Evolutionary conservation across 2,888 invertebrate species (phyloP).

Genomic region (Loripinus fragilis): DNA sequence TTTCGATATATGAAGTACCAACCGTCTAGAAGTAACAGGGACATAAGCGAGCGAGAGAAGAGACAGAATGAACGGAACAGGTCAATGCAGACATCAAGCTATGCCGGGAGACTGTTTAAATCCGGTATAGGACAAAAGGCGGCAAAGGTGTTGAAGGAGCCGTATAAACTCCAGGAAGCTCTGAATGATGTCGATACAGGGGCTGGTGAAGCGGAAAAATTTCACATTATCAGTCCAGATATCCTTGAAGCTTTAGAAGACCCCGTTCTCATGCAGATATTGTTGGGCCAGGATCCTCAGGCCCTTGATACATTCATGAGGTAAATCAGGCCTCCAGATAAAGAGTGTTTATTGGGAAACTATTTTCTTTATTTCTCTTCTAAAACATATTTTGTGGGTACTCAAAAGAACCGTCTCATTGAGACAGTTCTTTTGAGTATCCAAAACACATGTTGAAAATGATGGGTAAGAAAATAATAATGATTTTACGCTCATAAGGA

Average conservation of each 20-base stretch:
- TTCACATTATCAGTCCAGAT: constrained; percentile 51
- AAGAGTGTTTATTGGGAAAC: no score
- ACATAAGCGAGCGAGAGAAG: constrained; percentile 19
- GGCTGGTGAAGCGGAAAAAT: constrained; percentile 27
- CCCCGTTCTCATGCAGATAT: constrained; percentile 48
- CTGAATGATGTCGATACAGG: constrained; percentile 6
- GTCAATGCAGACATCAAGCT: constrained; percentile 11
- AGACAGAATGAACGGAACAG: constrained; percentile 23
- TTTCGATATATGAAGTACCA: background rate
- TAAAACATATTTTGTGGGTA: no score
- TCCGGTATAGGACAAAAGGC: constrained; percentile 20
- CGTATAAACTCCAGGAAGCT: constrained; percentile 8
- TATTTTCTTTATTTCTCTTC: no score
- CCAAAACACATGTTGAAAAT: no score
- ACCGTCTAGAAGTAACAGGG: background rate
- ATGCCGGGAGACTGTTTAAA: constrained; percentile 19
- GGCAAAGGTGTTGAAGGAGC: constrained; percentile 26
- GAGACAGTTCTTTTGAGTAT: no score
- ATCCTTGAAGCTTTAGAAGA: constrained; percentile 49
- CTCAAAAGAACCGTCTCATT: no score
- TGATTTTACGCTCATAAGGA: no score
- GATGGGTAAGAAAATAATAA: no score
- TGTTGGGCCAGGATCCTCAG: constrained; percentile 44
- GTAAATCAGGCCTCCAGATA: constrained; percentile 29
- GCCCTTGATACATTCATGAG: constrained; percentile 38